phyloP scores from a whole-genome alignment of 2,888 invertebrate genomes.

The Pardosa pseudoannulata region DNA sequence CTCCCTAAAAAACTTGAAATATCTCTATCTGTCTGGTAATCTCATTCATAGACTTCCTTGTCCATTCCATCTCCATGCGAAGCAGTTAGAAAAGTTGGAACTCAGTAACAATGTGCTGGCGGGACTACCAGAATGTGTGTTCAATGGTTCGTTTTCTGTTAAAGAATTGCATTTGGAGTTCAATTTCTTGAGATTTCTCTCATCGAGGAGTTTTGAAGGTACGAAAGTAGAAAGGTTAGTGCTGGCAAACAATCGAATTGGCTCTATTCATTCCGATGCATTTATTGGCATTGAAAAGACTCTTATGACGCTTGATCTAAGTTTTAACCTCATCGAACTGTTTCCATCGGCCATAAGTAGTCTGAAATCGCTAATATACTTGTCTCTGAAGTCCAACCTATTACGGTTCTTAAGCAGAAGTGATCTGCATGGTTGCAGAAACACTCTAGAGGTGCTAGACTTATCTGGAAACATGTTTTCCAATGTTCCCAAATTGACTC shows the following conservation, averaged over 20 bases:
- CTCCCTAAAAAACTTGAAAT: conserved; percentile 23
- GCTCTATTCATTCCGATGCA: conserved; percentile 83
- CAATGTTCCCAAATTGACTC: conserved; percentile 62
- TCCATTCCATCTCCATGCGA: conserved; percentile 20
- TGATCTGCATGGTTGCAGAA: conserved; percentile 80
- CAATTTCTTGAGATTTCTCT: conserved; percentile 85
- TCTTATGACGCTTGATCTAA: conserved; percentile 71
- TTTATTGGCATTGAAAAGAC: conserved; percentile 83
- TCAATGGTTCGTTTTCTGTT: conserved; percentile 80
- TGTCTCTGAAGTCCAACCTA: conserved; percentile 86
- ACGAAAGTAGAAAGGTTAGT: conserved; percentile 87
- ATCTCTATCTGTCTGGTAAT: conserved; percentile 35
- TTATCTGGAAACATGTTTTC: conserved; percentile 72
- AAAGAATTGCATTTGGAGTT: conserved; percentile 88
- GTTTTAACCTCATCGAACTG: conserved; percentile 82
- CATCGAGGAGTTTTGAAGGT: conserved; percentile 83
- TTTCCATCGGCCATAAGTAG: conserved; percentile 78
- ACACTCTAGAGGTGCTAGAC: conserved; percentile 72
- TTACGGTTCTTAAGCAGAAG: conserved; percentile 84
- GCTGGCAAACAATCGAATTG: conserved; percentile 73
- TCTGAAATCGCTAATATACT: conserved; percentile 78
- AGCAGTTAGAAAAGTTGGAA: conserved; percentile 38
- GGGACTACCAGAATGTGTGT: conserved; percentile 27
- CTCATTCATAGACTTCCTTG: conserved; percentile 20
- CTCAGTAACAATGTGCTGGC: conserved; percentile 35